These are phyloP conservation scores for Oncorhynchus mykiss DNA, from an alignment of 2,113 vertebrate species.

Conservation along the genomic window DNA sequence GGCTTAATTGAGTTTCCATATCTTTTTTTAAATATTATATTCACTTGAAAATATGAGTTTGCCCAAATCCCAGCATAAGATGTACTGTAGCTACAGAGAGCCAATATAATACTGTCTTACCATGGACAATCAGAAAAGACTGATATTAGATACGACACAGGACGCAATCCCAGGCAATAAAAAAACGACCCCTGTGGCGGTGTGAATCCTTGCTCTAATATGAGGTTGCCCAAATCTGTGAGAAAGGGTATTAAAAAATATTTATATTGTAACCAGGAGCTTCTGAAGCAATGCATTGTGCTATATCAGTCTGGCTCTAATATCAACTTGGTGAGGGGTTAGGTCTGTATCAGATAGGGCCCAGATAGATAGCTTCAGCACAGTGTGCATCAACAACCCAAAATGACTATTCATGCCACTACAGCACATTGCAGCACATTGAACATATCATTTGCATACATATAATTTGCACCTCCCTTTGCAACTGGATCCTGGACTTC, in stretches of 20 bases:
- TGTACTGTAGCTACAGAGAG: neutral
- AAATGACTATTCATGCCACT: no score
- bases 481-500: no score
- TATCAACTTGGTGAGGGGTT: neutral
- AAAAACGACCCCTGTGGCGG: constrained; percentile 15
- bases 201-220: constrained; percentile 28
- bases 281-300: constrained; percentile 1
- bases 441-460: no score
- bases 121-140: constrained; percentile 22
- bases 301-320: neutral
- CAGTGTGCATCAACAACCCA: no score
- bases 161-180: constrained; percentile 11
- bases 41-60: constrained; percentile 21
- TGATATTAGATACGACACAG: neutral
- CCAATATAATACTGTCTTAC: constrained; percentile 43
- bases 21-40: constrained; percentile 27
- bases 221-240: neutral
- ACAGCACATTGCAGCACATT: no score
- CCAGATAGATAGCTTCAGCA: no score
- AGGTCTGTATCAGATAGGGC: neutral
- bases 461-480: no score
- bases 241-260: constrained; percentile 32
- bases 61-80: neutral
- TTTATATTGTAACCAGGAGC: constrained; percentile 41
- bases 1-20: constrained; percentile 19